Base-by-base conservation (phyloP, 2,797 vertebrate species). In the Poeciliopsis paucimaculata region DNA sequence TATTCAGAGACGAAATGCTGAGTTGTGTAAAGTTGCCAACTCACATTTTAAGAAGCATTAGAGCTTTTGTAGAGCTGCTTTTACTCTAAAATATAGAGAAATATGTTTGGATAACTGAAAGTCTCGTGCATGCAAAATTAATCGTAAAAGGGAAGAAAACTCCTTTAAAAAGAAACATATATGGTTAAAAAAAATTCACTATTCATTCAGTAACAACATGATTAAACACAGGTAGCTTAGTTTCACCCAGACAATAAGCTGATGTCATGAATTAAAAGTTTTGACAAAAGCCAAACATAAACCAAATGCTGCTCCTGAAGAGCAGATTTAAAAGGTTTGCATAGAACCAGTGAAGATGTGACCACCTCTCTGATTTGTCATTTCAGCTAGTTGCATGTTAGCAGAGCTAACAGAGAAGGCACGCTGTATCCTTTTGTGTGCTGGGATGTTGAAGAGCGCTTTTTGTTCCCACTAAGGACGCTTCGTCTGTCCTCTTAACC, bases 381-480 rank as follows among this genome's bases (percentile, higher is more conserved):
- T 84, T 86, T 84, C 88, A 84, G 80, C 15, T 72, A 74, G 85
- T 87, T 89, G 79, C 78, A 77, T 82, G 87, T 85, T 80, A 85
- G 86, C 79, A 39, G 1, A 72, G 82, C 82, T 86, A 79, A 91
- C 62, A 76, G 78, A 6, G 16, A 84, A 83, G 83, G 64, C 76
- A 47, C 16, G 20, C 34, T 16, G 60, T 62, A 72, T 83, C 71
- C 18, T 76, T 80, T 73, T 28, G 39, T 13, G 4, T 72, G 28
- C 28, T 28, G 41, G 36, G 82, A 74, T 68, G 60, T 82, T 47
- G 79, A 75, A 84, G 84, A 60, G 23, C 62, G 57, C 78, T 72
- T 49, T 75, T 80, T 88, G 62, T 79, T 84, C 75, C 39, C 4
- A 72, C 70, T 83, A 64, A 87, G 81, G 43, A 76, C 53, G 28